Conservation (phyloP, 1,140 invertebrate genomes). For the Cydia pomonella region DNA sequence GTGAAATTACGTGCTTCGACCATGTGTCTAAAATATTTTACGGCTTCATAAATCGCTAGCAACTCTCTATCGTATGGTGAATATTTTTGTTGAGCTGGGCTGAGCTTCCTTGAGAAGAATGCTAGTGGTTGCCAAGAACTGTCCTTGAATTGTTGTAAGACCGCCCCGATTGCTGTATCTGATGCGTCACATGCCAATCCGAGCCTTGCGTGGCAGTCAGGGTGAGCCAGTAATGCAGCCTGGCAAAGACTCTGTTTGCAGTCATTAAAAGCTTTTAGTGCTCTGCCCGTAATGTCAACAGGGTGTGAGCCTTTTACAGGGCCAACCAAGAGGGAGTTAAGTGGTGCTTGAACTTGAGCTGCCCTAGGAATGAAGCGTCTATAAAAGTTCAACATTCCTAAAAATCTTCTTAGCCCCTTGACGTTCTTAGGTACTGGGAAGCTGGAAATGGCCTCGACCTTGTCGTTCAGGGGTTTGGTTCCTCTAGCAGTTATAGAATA, state of each 20-base stretch:
- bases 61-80: slow-evolving; percentile 38
- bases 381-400: slow-evolving; percentile 73
- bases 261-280: slow-evolving; percentile 52
- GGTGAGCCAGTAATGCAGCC: slow-evolving; percentile 47
- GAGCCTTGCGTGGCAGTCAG: slow-evolving; percentile 34
- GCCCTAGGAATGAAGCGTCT: slow-evolving; percentile 47
- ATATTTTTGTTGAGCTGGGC: slow-evolving; percentile 35
- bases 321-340: slow-evolving; percentile 26
- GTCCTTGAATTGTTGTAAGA: slow-evolving; percentile 39
- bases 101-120: slow-evolving; percentile 51
- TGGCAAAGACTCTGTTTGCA: slow-evolving; percentile 60
- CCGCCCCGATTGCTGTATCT: slow-evolving; percentile 54
- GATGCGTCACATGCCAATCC: slow-evolving; percentile 56
- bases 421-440: slow-evolving; percentile 56
- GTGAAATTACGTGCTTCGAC: slow-evolving; percentile 50
- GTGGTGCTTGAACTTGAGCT: slow-evolving; percentile 39
- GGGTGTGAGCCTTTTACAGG: slow-evolving; percentile 14
- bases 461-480: slow-evolving; percentile 43
- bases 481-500: slow-evolving; percentile 55
- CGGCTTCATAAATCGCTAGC: slow-evolving; percentile 39
- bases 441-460: slow-evolving; percentile 47
- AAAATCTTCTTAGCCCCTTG: slow-evolving; percentile 57
- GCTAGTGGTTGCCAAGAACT: slow-evolving; percentile 41
- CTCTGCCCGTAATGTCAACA: slow-evolving; percentile 46
- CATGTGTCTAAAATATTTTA: slow-evolving; percentile 40